Base-by-base conservation (phyloP, 1,140 invertebrate species). In the Procambarus clarkii region DNA sequence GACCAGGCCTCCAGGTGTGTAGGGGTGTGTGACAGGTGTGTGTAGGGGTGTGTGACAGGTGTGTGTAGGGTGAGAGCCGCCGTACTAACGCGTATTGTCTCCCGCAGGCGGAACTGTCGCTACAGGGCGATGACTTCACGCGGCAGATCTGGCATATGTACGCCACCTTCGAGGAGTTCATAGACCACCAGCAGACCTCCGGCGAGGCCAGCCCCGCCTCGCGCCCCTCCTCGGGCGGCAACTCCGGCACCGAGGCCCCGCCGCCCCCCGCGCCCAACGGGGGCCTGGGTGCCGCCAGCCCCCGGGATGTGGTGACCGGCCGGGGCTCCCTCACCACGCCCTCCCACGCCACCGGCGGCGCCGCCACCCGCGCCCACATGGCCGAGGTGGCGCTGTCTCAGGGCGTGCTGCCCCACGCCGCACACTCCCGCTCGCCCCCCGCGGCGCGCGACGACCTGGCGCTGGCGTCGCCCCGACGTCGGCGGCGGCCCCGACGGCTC, bases 91-190 rank as follows among this genome's bases (percentile, higher is more conserved):
- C n/a, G n/a, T n/a, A 48, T 21, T 91, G 34, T 92, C 58, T 85
- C 83, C 54, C 92, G 24, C 93, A 94, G 94, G 94, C 93, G 91
- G 94, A 94, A 88, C 88, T 94, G 88, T 93, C 94, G 15, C 92
- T 94, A 21, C 94, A 94, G 93, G 94, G 94, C 58, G 94, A 94
- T 93, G 94, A 94, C 93, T 94, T 94, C 87, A 94, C 93, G 11
- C 92, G 93, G 44, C 94, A 94, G 88, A 94, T 94, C 93, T 94
- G 93, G 94, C 94, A 94, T 85, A 94, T 94, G 94, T 94, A 94
- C 91, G 94, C 94, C 69, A 94, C 94, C 77, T 94, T 94, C 93
- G 94, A 94, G 91, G 94, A 94, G 92, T 94, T 94, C 88, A 88
- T 94, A 71, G 93, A 94, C 82, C 88, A 93, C 74, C 93, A 93